Conservation (phyloP, 2,113 vertebrate species). For the Malurus elegans region DNA sequence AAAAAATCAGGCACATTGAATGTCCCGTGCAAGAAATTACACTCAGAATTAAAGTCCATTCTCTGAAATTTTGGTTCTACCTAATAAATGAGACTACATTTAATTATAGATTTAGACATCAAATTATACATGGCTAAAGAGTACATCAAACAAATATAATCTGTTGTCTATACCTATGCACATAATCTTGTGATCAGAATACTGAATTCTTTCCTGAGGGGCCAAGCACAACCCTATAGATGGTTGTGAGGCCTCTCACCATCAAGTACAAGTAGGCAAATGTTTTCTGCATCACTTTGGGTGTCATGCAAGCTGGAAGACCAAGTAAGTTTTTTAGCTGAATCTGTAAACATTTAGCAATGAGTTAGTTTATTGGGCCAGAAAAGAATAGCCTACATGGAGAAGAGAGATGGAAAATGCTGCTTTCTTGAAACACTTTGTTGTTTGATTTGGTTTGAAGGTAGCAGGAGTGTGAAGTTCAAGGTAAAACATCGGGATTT, state of each 20-base stretch:
- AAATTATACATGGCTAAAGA: not conserved
- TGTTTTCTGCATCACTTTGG: not conserved
- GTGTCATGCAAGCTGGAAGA: not conserved
- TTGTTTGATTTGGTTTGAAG: not conserved
- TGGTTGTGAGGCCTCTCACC: not conserved
- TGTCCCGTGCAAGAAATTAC: not conserved
- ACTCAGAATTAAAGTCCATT: not conserved
- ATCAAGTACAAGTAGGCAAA: not conserved
- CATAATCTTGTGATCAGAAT: not conserved
- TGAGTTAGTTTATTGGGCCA: not conserved
- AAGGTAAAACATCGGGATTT: not conserved
- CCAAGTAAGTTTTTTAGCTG: not conserved
- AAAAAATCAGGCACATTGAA: not conserved
- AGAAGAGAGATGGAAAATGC: not conserved
- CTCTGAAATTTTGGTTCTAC: not conserved
- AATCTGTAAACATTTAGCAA: not conserved
- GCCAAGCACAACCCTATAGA: not conserved
- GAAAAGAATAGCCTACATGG: not conserved
- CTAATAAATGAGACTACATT: not conserved
- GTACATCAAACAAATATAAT: not conserved
- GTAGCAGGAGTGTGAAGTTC: not conserved
- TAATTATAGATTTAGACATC: not conserved
- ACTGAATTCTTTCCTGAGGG: not conserved
- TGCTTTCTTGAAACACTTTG: not conserved
- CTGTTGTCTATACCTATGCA: not conserved